A percentile compares a stretch with the other conserved stretches of the same genome.
Evolutionary conservation across 1,140 invertebrate species (phyloP).

Genomic region (Goniozus legneri): DNA sequence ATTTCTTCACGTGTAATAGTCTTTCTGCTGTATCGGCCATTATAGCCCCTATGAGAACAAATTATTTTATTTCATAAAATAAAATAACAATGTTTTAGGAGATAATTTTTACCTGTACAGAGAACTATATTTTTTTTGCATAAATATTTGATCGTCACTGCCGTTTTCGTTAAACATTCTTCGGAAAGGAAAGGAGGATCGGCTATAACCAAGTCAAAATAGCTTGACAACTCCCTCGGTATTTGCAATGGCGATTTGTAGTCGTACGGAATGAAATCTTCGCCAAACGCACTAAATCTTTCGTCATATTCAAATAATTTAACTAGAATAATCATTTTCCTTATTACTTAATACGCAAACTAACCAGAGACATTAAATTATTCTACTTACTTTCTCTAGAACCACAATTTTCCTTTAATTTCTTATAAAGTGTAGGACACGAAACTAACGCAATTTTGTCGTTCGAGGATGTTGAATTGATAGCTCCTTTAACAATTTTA

Average conservation of each 20-base stretch:
- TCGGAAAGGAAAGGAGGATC: slow-evolving; percentile 94
- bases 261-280: slow-evolving; percentile 86
- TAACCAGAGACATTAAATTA: slow-evolving; percentile 1
- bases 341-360: slow-evolving; percentile 9
- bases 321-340: slow-evolving; percentile 58
- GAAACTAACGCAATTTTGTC: slow-evolving; percentile 82
- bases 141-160: slow-evolving; percentile 74
- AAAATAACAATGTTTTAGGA: slow-evolving; percentile 3
- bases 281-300: slow-evolving; percentile 74
- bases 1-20: slow-evolving; percentile 65
- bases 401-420: slow-evolving; percentile 57
- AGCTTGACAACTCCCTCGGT: slow-evolving; percentile 57
- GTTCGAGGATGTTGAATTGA: slow-evolving; percentile 51
- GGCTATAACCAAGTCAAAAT: slow-evolving; percentile 83
- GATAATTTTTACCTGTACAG: slow-evolving; percentile 71
- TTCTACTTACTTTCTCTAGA: slow-evolving; percentile 42
- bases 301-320: slow-evolving; percentile 78
- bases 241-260: slow-evolving; percentile 79
- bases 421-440: slow-evolving; percentile 81
- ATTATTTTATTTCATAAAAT: background rate
- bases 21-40: slow-evolving; percentile 69
- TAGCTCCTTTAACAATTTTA: slow-evolving; percentile 64
- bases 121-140: slow-evolving; percentile 79
- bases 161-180: slow-evolving; percentile 85
- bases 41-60: slow-evolving; percentile 61